Evolutionary conservation across 1,140 invertebrate genomes (phyloP).

Genomic region (Nymphalis io): DNA sequence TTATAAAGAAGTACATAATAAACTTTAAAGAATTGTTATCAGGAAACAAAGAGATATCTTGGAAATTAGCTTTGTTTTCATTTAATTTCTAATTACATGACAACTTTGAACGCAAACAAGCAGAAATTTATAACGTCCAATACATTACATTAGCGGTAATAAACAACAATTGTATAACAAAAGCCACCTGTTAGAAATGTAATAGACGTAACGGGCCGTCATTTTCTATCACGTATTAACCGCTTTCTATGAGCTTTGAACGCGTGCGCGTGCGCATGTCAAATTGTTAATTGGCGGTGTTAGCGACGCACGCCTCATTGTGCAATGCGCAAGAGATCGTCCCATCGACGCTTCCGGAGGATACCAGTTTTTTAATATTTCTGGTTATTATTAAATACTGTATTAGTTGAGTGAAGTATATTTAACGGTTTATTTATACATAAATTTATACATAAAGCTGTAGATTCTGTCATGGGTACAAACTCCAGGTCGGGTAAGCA

Average conservation of each 20-base stretch:
- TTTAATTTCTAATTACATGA: neutral
- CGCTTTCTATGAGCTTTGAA: slow-evolving; percentile 41
- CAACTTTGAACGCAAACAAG: neutral
- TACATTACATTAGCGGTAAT: slow-evolving; percentile 5
- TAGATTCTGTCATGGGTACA: too few species aligned
- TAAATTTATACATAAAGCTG: too few species aligned
- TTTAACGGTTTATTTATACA: too few species aligned
- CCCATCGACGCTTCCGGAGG: slow-evolving; percentile 17
- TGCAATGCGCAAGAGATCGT: slow-evolving; percentile 23
- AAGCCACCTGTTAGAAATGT: slow-evolving; percentile 32
- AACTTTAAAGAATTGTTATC: too few species aligned
- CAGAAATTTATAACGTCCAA: slow-evolving; percentile 13
- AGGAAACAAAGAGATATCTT: too few species aligned
- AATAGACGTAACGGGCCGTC: slow-evolving; percentile 25
- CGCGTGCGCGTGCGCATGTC: slow-evolving; percentile 37
- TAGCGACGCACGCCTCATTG: slow-evolving; percentile 23
- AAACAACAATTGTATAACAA: slow-evolving; percentile 28
- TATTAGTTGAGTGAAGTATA: neutral
- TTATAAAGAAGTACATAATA: too few species aligned
- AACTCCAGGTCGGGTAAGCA: too few species aligned
- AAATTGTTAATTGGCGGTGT: slow-evolving; percentile 32
- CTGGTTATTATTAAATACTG: neutral
- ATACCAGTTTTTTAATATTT: slow-evolving; percentile 14
- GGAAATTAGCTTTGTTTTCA: too few species aligned
- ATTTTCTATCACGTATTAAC: slow-evolving; percentile 40